Conservation (phyloP, 2,113 vertebrate genomes). For the Ascaphus truei region DNA sequence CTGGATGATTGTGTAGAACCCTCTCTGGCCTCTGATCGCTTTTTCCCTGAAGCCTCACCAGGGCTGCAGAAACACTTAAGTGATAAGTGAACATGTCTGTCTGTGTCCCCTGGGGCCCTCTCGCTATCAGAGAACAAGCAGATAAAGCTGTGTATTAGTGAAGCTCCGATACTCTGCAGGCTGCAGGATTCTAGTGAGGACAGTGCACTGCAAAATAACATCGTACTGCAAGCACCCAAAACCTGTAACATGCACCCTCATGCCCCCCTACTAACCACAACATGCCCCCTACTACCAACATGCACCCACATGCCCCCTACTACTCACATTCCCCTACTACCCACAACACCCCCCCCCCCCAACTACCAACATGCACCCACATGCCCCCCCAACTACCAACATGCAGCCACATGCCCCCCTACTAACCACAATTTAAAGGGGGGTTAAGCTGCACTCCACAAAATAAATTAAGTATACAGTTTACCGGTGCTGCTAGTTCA, state of each 20-base stretch:
- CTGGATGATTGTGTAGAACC: neutral
- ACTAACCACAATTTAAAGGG: no score
- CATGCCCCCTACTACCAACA: neutral
- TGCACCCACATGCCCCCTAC: neutral
- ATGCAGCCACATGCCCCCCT: no score
- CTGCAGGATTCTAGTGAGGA: neutral
- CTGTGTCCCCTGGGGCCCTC: neutral
- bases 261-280: no score
- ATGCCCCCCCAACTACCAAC: no score
- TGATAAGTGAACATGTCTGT: neutral
- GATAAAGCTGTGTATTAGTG: neutral
- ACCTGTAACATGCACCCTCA: neutral
- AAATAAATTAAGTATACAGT: no score
- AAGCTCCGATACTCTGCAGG: neutral
- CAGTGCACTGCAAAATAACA: neutral
- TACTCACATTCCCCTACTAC: no score
- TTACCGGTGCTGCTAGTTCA: no score
- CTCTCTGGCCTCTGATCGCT: neutral
- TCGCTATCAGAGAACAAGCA: neutral
- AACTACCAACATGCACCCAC: no score
- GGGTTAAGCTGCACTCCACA: no score
- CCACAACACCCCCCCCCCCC: no score
- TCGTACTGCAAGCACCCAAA: neutral
- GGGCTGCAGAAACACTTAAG: neutral
- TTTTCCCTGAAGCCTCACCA: neutral